These are phyloP conservation scores for Onychomys leucogaster DNA, from an alignment of 2,797 vertebrate species.

Conservation along the genomic window DNA sequence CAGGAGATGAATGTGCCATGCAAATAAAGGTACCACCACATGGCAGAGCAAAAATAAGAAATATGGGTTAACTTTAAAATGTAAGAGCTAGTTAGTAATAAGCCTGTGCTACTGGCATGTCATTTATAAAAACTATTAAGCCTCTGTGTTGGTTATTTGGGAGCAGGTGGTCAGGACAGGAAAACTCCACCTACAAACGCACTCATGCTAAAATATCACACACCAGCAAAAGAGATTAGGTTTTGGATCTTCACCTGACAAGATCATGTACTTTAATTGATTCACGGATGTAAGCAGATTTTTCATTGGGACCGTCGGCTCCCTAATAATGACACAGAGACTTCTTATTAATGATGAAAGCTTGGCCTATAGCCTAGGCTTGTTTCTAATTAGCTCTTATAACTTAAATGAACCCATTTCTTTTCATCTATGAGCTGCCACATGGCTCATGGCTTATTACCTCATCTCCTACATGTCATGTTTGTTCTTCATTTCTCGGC, in stretches of 20 bases:
- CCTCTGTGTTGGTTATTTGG: no score
- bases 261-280: conserved; percentile 50
- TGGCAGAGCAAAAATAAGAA: no score
- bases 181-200: background rate
- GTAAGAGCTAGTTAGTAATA: no score
- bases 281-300: background rate
- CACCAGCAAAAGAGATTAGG: conserved; percentile 40
- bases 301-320: background rate
- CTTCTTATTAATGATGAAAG: background rate
- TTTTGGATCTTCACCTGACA: conserved; percentile 51
- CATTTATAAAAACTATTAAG: no score
- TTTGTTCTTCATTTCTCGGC: background rate
- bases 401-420: background rate
- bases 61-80: no score
- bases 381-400: background rate
- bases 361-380: background rate
- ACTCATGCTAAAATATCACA: background rate
- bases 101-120: no score
- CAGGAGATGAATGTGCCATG: no score
- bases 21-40: no score
- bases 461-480: background rate
- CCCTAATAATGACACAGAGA: background rate
- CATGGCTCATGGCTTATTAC: background rate
- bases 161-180: no score
- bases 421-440: background rate